Percentiles rank a stretch among this genome's conserved stretches.
Conservation (phyloP, 2,797 vertebrate genomes). For the Enteromius anoplus region DNA sequence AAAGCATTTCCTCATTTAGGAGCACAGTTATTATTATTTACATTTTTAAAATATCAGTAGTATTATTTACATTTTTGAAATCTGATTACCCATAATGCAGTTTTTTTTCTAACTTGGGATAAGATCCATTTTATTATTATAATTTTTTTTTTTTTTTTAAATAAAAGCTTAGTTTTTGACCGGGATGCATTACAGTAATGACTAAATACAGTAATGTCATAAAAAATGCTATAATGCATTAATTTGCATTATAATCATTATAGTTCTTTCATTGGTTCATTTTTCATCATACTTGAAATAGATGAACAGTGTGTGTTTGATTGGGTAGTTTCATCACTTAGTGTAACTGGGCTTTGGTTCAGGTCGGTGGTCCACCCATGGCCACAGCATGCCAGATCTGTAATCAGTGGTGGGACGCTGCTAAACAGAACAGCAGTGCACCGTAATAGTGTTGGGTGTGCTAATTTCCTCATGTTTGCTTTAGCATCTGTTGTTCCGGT, state of each 20-base stretch:
- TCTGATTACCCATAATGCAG: conserved; percentile 9
- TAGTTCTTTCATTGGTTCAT: background rate
- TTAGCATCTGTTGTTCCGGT: conserved; percentile 44
- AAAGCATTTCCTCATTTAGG: background rate
- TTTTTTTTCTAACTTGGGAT: background rate
- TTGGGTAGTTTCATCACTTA: conserved; percentile 31
- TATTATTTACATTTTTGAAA: conserved; percentile 29
- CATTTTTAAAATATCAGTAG: conserved; percentile 19
- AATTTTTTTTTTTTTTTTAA: no score
- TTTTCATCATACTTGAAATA: conserved; percentile 1
- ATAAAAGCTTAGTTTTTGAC: background rate
- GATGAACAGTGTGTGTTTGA: background rate
- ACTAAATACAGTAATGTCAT: background rate
- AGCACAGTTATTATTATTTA: conserved; percentile 23
- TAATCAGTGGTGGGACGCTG: conserved; percentile 51
- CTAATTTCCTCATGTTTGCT: conserved; percentile 50
- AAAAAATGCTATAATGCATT: background rate
- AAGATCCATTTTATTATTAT: no score
- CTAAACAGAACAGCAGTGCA: conserved; percentile 54
- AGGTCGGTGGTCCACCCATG: conserved; percentile 47
- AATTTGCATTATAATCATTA: background rate
- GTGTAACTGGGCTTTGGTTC: conserved; percentile 24
- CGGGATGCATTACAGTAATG: background rate
- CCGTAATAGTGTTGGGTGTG: conserved; percentile 33
- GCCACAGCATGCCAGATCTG: conserved; percentile 51